phyloP scores from a whole-genome alignment of 2,113 vertebrate species.

The Urocolius indicus region DNA sequence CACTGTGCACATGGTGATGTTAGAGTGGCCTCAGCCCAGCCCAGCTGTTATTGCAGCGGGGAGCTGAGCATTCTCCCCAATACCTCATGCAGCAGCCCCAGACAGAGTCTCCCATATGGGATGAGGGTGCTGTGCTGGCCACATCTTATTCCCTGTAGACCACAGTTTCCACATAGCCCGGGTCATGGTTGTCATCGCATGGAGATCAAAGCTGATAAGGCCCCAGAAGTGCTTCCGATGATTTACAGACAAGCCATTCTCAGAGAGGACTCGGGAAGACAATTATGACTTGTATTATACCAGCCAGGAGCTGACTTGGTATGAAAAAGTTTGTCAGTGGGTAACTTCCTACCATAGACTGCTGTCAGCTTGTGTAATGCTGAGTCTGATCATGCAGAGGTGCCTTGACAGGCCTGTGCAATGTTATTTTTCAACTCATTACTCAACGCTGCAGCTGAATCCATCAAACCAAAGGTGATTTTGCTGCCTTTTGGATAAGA shows the following conservation, averaged over 20 bases:
- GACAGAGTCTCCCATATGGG: fast-evolving
- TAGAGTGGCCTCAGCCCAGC: background rate
- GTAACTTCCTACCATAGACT: background rate
- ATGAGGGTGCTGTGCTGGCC: background rate
- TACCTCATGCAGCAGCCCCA: background rate
- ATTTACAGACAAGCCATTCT: background rate
- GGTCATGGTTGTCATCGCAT: background rate
- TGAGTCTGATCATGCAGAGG: constrained; percentile 24
- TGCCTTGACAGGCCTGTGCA: constrained; percentile 52
- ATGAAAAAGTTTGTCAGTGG: constrained; percentile 1
- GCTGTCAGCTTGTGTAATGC: background rate
- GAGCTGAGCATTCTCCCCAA: background rate
- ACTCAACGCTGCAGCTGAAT: constrained; percentile 44
- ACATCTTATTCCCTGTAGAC: background rate
- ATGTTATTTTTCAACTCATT: constrained; percentile 61
- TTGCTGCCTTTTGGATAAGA: constrained; percentile 35
- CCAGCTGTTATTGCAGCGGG: fast-evolving
- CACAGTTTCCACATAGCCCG: background rate
- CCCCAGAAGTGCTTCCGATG: background rate
- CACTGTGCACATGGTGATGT: fast-evolving
- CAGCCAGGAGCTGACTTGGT: background rate
- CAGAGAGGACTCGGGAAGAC: background rate
- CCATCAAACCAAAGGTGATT: constrained; percentile 44
- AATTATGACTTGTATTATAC: background rate
- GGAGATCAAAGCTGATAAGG: background rate